phyloP scores from a whole-genome alignment of 2,113 vertebrate genomes.

The Stegostoma tigrinum region DNA sequence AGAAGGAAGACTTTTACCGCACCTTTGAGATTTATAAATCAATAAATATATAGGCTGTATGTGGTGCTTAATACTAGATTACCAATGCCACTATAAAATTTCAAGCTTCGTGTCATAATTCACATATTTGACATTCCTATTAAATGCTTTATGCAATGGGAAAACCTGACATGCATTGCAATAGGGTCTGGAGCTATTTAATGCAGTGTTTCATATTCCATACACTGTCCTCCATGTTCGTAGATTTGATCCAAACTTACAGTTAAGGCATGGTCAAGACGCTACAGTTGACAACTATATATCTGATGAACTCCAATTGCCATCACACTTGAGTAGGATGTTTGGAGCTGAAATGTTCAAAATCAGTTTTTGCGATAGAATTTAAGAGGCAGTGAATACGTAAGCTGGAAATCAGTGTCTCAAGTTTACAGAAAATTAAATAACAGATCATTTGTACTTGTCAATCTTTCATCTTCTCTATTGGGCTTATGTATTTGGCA shows the following conservation, averaged over 20 bases:
- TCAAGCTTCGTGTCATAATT: not conserved
- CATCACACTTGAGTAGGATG: not conserved
- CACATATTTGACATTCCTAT: slow-evolving; percentile 8
- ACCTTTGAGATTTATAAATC: slow-evolving; percentile 8
- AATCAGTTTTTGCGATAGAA: not conserved
- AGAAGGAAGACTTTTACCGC: not conserved
- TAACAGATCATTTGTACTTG: not conserved
- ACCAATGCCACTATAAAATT: slow-evolving; percentile 19
- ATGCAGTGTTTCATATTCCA: not conserved
- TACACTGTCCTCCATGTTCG: not conserved
- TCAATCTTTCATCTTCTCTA: not conserved
- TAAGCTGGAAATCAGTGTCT: not conserved
- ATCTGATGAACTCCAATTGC: not conserved
- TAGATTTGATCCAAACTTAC: not conserved
- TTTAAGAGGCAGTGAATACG: not conserved
- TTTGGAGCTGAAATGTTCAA: not conserved
- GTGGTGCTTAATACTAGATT: not conserved
- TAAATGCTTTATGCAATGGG: not conserved
- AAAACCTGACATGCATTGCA: not conserved
- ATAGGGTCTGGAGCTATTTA: not conserved
- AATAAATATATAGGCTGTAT: not conserved
- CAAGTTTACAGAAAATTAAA: not conserved
- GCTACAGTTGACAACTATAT: not conserved
- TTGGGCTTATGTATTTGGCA: not conserved
- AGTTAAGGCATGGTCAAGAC: not conserved